phyloP scores from a whole-genome alignment of 2,113 vertebrate genomes.

The Lucifuga dentata region DNA sequence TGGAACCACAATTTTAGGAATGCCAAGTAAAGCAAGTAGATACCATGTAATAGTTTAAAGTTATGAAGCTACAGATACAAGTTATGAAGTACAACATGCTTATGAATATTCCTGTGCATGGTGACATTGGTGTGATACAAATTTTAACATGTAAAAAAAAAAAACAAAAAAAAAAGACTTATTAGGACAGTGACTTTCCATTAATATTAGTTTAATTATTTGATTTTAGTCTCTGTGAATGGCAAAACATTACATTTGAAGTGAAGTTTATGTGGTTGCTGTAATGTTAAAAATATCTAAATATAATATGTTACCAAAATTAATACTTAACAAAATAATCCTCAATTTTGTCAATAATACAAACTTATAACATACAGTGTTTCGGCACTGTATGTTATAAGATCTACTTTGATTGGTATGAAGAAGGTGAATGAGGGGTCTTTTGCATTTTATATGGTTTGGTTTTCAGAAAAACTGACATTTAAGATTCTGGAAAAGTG shows the following conservation, averaged over 20 bases:
- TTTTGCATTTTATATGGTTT: conserved; percentile 19
- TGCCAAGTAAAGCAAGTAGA: too few species aligned
- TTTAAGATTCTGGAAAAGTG: conserved; percentile 10
- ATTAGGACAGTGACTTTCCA: neutral
- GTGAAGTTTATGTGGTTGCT: conserved; percentile 1
- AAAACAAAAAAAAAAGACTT: neutral
- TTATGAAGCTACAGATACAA: too few species aligned
- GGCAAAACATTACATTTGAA: neutral
- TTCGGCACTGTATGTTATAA: neutral
- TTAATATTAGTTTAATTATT: neutral
- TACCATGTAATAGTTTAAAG: too few species aligned
- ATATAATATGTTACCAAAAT: conserved; percentile 15
- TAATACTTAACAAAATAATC: neutral
- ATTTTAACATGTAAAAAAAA: neutral
- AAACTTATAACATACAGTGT: neutral
- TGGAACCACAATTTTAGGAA: too few species aligned
- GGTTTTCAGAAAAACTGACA: neutral
- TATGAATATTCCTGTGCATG: neutral
- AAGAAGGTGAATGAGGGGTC: conserved; percentile 3
- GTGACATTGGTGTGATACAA: conserved; percentile 11
- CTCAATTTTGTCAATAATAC: conserved; percentile 3
- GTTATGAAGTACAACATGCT: too few species aligned
- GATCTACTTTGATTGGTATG: neutral
- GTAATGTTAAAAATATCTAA: conserved; percentile 13
- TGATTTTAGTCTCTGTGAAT: neutral